Conservation (phyloP, 1,140 invertebrate genomes). For the Xylocopa sonorina region DNA sequence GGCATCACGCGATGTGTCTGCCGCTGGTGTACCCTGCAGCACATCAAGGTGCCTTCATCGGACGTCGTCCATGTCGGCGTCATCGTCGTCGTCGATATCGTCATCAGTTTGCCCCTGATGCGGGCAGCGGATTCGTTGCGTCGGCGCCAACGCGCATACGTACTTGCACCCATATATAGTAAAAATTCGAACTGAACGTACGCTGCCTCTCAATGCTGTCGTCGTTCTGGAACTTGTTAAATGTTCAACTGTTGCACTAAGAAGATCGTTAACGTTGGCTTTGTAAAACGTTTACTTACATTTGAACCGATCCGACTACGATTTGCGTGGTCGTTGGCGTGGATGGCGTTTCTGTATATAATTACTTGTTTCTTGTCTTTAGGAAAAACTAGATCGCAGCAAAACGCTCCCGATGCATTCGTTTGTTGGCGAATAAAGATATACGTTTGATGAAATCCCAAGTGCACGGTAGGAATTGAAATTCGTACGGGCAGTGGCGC, state of each 20-base stretch:
- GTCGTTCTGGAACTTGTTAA: background rate
- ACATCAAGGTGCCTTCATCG: background rate
- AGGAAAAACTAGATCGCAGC: background rate
- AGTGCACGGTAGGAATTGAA: slow-evolving; percentile 6
- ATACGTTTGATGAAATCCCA: background rate
- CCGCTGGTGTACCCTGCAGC: background rate
- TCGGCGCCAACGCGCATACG: background rate
- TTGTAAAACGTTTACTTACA: background rate
- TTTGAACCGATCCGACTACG: background rate
- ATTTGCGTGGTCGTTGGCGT: slow-evolving; percentile 11
- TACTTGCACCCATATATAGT: slow-evolving; percentile 18
- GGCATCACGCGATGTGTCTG: slow-evolving; percentile 28
- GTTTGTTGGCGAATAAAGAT: background rate
- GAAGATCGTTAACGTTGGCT: slow-evolving; percentile 24
- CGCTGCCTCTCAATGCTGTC: slow-evolving; percentile 4
- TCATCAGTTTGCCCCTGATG: slow-evolving; percentile 5
- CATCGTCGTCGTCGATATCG: slow-evolving; percentile 11
- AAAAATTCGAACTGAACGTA: slow-evolving; percentile 5
- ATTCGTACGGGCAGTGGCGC: slow-evolving; percentile 23
- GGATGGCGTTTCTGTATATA: background rate
- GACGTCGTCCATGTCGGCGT: slow-evolving; percentile 20
- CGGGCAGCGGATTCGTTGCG: background rate
- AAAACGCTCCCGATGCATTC: background rate
- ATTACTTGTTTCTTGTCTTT: background rate
- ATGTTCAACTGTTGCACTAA: background rate